phyloP scores from a whole-genome alignment of 2,113 vertebrate genomes.

The Tenebrosternarchus preto region DNA sequence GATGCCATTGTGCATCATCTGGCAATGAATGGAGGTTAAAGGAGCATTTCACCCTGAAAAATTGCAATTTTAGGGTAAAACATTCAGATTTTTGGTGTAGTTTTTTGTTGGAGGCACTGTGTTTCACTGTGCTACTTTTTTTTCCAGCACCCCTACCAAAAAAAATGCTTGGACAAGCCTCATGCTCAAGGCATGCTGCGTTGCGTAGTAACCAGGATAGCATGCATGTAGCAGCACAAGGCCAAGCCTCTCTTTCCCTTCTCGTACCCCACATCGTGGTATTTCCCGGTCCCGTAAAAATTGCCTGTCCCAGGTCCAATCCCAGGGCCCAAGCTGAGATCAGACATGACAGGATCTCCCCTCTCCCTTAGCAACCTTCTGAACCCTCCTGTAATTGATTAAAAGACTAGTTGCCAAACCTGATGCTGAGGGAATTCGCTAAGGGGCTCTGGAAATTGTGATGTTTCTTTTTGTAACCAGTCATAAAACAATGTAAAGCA shows the following conservation, averaged over 20 bases:
- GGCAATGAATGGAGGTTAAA: slow-evolving; percentile 2
- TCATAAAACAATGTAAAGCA: too few species aligned
- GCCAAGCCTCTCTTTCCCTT: slow-evolving; percentile 39
- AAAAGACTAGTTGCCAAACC: background rate
- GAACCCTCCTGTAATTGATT: slow-evolving; percentile 21
- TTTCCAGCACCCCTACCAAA: too few species aligned
- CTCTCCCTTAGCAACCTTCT: slow-evolving; percentile 16
- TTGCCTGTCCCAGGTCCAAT: slow-evolving; percentile 27
- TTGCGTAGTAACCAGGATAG: slow-evolving; percentile 59
- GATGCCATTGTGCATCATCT: background rate
- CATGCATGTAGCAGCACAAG: slow-evolving; percentile 10
- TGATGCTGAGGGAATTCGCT: background rate
- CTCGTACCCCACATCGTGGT: slow-evolving; percentile 41
- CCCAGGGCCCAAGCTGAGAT: slow-evolving; percentile 11
- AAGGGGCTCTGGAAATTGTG: background rate
- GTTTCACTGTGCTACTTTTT: slow-evolving; percentile 34
- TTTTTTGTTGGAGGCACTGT: too few species aligned
- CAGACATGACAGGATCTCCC: slow-evolving; percentile 29
- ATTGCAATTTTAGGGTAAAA: background rate
- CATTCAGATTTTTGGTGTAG: too few species aligned
- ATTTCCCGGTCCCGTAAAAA: background rate
- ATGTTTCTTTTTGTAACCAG: background rate
- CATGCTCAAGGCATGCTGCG: slow-evolving; percentile 45
- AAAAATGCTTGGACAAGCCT: slow-evolving; percentile 53
- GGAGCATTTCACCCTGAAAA: background rate